Percentiles rank a stretch among this genome's conserved stretches.
Conservation (phyloP, 2,113 vertebrate genomes). For the Passer montanus region DNA sequence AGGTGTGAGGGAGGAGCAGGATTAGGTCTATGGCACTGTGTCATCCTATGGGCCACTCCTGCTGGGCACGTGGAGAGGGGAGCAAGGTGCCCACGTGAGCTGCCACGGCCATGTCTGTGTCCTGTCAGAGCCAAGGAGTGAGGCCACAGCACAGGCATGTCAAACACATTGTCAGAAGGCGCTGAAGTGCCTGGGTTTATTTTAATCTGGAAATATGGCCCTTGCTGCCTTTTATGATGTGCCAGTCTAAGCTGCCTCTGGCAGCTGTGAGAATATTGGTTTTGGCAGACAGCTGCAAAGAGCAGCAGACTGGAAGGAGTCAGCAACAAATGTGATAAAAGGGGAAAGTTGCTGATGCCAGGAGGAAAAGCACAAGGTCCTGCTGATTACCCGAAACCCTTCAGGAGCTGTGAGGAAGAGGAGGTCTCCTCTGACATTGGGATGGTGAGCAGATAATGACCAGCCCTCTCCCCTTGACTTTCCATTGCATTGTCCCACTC, state of each 20-base stretch:
- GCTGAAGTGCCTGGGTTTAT: slow-evolving; percentile 67
- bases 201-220: slow-evolving; percentile 64
- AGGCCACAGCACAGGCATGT: slow-evolving; percentile 21
- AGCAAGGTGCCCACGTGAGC: background rate
- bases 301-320: slow-evolving; percentile 72
- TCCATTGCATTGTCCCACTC: background rate
- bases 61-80: background rate
- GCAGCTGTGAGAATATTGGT: slow-evolving; percentile 74
- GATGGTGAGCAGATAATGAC: background rate
- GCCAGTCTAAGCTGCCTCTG: slow-evolving; percentile 71
- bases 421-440: background rate
- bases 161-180: slow-evolving; percentile 66
- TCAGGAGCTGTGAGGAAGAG: slow-evolving; percentile 21
- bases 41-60: background rate
- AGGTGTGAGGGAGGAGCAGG: background rate
- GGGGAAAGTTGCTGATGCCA: slow-evolving; percentile 63
- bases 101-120: background rate
- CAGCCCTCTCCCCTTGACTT: background rate
- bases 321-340: slow-evolving; percentile 72
- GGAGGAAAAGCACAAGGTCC: slow-evolving; percentile 53
- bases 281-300: slow-evolving; percentile 71
- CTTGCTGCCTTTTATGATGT: slow-evolving; percentile 69
- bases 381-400: slow-evolving; percentile 26
- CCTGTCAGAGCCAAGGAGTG: slow-evolving; percentile 20
- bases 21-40: background rate